phyloP scores from a whole-genome alignment of 2,113 vertebrate species.

The Trachemys scripta region DNA sequence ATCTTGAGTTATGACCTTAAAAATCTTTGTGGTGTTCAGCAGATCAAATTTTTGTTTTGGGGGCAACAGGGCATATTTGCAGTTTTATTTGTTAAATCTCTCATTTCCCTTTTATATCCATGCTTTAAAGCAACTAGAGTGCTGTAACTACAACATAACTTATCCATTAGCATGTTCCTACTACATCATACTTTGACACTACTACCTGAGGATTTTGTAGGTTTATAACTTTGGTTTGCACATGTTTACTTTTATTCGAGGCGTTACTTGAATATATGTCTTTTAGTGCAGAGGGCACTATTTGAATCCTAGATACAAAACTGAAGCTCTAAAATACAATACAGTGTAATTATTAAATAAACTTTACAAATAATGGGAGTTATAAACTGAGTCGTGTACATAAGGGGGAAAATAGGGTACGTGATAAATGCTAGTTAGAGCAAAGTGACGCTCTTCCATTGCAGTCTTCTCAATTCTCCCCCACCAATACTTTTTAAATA shows the following conservation, averaged over 20 bases:
- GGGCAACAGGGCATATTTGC: constrained; percentile 43
- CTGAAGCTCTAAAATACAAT: neutral
- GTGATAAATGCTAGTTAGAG: neutral
- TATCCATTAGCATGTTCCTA: neutral
- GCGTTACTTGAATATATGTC: constrained; percentile 79
- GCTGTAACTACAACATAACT: neutral
- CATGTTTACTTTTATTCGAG: constrained; percentile 73
- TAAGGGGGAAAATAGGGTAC: neutral
- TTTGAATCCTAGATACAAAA: neutral
- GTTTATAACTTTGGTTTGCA: constrained; percentile 72
- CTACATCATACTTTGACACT: neutral
- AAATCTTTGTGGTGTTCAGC: constrained; percentile 38
- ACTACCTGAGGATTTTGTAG: neutral
- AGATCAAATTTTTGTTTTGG: constrained; percentile 43
- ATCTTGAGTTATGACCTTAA: constrained; percentile 70
- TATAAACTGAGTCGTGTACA: neutral
- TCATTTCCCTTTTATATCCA: neutral
- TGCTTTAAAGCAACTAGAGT: neutral
- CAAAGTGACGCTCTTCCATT: constrained; percentile 36
- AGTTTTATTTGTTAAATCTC: neutral
- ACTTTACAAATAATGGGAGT: neutral
- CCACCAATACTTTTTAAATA: constrained; percentile 44
- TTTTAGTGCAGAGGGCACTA: constrained; percentile 27
- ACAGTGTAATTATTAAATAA: neutral
- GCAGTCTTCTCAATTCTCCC: neutral